Percentiles rank a stretch among this genome's conserved stretches.
Conservation (phyloP, 2,888 invertebrate species). For the Lasioglossum lativentre region DNA sequence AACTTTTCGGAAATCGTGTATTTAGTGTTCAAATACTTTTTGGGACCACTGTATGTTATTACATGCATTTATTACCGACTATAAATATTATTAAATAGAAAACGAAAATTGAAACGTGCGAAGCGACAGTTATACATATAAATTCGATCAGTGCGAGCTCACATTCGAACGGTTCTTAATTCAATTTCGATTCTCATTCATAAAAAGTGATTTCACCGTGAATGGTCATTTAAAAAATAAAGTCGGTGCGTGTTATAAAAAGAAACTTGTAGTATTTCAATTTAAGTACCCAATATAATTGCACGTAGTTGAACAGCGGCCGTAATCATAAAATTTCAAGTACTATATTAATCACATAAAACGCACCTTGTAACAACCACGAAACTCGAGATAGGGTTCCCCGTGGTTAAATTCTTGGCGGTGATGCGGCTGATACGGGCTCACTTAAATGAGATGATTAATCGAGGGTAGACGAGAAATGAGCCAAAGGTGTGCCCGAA, state of each 20-base stretch:
- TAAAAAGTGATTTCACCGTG: background rate
- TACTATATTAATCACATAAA: conserved; percentile 15
- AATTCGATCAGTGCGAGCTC: background rate
- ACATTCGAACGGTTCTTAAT: background rate
- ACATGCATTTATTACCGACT: no score
- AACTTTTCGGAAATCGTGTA: no score
- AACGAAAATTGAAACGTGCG: no score
- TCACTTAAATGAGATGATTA: conserved; percentile 44
- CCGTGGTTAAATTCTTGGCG: conserved; percentile 27
- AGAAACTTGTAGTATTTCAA: conserved; percentile 1
- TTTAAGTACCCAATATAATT: background rate
- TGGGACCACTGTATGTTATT: no score
- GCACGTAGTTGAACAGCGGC: background rate
- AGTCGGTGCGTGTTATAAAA: background rate
- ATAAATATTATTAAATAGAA: no score
- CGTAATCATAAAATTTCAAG: conserved; percentile 9
- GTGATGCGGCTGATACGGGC: conserved; percentile 34
- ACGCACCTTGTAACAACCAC: background rate
- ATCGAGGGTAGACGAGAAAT: conserved; percentile 43
- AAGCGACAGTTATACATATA: background rate
- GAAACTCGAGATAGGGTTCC: conserved; percentile 10
- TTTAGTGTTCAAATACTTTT: no score
- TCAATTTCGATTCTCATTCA: background rate
- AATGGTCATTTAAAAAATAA: background rate
- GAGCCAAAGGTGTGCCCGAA: conserved; percentile 53